phyloP scores from a whole-genome alignment of 1,140 invertebrate genomes.

The Trypoxylus dichotomus region DNA sequence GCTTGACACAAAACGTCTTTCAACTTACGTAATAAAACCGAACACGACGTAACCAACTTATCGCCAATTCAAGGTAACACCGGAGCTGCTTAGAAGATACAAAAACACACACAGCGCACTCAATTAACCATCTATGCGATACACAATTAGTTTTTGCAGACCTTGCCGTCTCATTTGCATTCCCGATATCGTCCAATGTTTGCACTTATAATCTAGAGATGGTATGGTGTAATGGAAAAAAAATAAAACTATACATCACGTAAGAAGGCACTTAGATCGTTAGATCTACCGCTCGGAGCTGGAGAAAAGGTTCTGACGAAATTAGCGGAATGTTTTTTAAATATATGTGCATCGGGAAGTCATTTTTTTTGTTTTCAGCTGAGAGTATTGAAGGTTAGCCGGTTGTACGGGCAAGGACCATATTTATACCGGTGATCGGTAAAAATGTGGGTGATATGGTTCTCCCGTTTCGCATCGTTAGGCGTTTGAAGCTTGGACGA shows the following conservation, averaged over 20 bases:
- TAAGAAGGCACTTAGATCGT: too few relatives aligned
- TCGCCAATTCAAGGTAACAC: too few relatives aligned
- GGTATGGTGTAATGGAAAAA: not conserved
- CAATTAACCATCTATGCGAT: not conserved
- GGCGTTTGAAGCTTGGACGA: not conserved
- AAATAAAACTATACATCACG: not conserved
- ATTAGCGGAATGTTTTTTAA: not conserved
- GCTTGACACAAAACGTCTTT: too few relatives aligned
- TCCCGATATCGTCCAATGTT: too few relatives aligned
- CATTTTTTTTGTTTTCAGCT: not conserved
- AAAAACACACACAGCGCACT: too few relatives aligned
- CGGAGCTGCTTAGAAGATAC: too few relatives aligned
- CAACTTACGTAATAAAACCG: too few relatives aligned
- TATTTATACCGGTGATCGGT: not conserved
- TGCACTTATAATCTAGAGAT: not conserved
- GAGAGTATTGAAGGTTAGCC: not conserved
- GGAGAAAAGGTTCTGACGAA: too few relatives aligned
- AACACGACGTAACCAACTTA: too few relatives aligned
- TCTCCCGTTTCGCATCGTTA: not conserved
- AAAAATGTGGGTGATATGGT: constrained; percentile 6
- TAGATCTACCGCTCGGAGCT: too few relatives aligned
- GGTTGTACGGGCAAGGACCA: not conserved
- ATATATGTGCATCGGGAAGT: not conserved
- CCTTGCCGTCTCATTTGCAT: too few relatives aligned
- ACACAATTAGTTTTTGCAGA: not conserved